Base-by-base conservation (phyloP, 2,797 vertebrate species). In the Oryzias sinensis region DNA sequence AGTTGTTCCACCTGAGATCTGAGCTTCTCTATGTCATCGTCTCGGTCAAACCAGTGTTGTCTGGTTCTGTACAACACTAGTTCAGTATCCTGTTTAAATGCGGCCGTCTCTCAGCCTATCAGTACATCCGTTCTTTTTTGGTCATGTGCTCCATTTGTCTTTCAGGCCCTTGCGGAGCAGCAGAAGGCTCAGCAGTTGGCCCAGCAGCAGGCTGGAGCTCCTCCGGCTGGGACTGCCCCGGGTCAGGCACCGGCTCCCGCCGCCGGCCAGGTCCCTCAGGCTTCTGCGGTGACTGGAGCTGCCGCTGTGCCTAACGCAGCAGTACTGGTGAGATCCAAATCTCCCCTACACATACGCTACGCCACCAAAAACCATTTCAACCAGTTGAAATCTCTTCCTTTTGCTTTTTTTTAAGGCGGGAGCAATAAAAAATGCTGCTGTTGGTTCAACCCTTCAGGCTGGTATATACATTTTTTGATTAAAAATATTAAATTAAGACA, bases 111-210 rank as follows among this genome's bases (percentile, higher is more conserved):
- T n/a, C n/a, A n/a, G n/a, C n/a, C n/a, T 33, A 2, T 2, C 29
- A 33, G 29, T 33, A 11, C 2, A 7, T 7, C 27, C 1, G 27
- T 33, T 33, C 29, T 33, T 33, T 33, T 33, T 33, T 9, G 8
- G 29, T 33, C 29, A 33, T 33, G 8, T 33, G 9, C 29, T 33
- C 29, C 29, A 33, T 27, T 4, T 27, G 25, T 6, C 25, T 59
- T 50, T 3, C 75, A 96, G 96, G 96, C 94, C 47, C 87, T 96
- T 71, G 95, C 94, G 8, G 95, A 96, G 80, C 95, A 97, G 73
- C 95, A 96, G 84, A 93, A 95, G 76, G 93, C 93, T 24, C 95
- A 96, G 78, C 94, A 95, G 65, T 88, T 96, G 78, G 87, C 92
- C 6, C 90, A 92, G 76, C 91, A 92, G 78, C 87, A 88, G 73